Percentiles rank a stretch among this genome's conserved stretches.
Evolutionary conservation across 2,797 vertebrate species (phyloP).

Genomic region (Lophotriccus pileatus): DNA sequence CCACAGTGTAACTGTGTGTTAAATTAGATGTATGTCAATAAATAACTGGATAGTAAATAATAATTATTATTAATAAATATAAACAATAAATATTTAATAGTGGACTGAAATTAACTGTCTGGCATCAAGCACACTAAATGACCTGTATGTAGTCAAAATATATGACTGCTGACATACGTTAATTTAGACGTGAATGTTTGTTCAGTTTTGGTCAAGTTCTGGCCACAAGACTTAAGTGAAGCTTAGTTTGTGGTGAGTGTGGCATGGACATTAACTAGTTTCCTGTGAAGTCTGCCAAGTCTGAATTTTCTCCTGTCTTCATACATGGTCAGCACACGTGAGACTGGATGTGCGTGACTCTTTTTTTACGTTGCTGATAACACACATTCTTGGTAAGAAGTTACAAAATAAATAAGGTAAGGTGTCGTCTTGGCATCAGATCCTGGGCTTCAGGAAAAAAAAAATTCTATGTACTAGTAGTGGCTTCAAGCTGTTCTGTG

Average conservation of each 20-base stretch:
- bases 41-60: not conserved
- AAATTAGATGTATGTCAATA: not conserved
- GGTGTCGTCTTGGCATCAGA: not conserved
- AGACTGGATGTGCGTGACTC: not conserved
- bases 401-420: not conserved
- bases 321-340: accelerated
- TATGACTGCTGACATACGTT: accelerated
- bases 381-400: not conserved
- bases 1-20: not conserved
- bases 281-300: not conserved
- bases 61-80: not conserved
- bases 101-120: not conserved
- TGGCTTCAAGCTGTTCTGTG: not conserved
- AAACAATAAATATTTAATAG: not conserved
- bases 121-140: not conserved
- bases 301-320: not conserved
- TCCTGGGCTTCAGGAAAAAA: not conserved
- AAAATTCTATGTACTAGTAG: not conserved
- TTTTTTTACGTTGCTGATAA: not conserved
- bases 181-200: not conserved
- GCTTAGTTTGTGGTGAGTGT: not conserved
- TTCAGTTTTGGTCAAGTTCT: not conserved
- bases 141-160: not conserved
- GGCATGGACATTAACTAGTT: not conserved
- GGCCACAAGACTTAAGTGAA: not conserved